Percentiles rank a stretch among this genome's conserved stretches.
Conservation (phyloP, 2,797 vertebrate species). For the Xerus rutilus region DNA sequence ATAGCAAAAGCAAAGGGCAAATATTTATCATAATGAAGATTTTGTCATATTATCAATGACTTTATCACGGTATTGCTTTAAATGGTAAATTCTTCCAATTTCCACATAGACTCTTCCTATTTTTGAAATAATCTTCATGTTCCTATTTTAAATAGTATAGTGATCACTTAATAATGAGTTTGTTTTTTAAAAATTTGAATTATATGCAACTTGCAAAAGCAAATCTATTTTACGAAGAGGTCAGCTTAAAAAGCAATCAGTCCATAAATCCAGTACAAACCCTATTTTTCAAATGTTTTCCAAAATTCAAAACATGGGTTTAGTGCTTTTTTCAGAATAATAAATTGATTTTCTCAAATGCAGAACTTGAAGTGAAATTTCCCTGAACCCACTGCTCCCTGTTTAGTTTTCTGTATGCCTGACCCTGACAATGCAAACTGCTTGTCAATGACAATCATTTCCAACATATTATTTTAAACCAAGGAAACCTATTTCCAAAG, state of each 20-base stretch:
- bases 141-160: conserved; percentile 27
- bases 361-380: conserved; percentile 7
- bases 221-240: not conserved
- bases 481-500: conserved; percentile 39
- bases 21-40: not conserved
- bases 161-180: not conserved
- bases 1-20: not conserved
- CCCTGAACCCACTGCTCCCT: not conserved
- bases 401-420: not conserved
- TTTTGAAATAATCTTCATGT: not conserved
- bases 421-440: conserved; percentile 29
- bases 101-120: not conserved
- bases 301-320: not conserved
- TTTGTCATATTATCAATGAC: not conserved
- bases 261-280: not conserved
- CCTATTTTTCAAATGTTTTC: not conserved
- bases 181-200: not conserved
- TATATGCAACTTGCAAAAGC: not conserved
- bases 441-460: conserved; percentile 3
- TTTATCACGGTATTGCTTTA: not conserved
- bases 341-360: not conserved
- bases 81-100: not conserved
- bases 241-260: not conserved
- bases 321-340: not conserved
- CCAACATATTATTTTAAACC: conserved; percentile 45